Base-by-base conservation (phyloP, 1,140 invertebrate genomes). In the Calliphora vicina region DNA sequence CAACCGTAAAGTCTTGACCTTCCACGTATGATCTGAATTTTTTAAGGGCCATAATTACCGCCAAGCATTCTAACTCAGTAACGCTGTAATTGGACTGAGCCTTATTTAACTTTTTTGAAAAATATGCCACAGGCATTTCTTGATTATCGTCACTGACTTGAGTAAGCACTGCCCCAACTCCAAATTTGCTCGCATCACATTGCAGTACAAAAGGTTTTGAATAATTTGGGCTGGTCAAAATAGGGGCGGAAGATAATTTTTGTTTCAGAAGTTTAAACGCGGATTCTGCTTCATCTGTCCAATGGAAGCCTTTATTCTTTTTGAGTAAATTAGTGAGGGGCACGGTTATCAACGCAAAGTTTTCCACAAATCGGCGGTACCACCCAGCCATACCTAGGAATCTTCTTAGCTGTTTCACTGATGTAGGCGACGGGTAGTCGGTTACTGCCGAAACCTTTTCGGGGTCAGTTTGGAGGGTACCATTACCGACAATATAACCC, bases 321-420 rank as follows among this genome's bases (percentile, higher is more conserved):
- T 23, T 25, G 10, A 17, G 45, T 10, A 80, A 23, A 26, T 80
- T 42, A 2, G 43, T 80, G 15, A 45, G 25, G 17, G 43, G 78
- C 10, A 17, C 26, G 25, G 78, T 57, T 50, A 80, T 26, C n/a
- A n/a, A 23, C n/a, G 78, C 78, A 50, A 50, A 80, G 13, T 80
- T 80, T 23, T 50, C 78, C n/a, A 80, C 10, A 35, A 80, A 80
- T 25, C 42, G n/a, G 12, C 78, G 17, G 13, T 57, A 80, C 45
- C 78, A 80, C 12, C 78, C 78, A 9, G 45, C 78, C 5, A 43
- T 13, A 23, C 78, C 78, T 50, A 80, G 26, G 42, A 80, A 80
- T 57, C 26, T 15, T 10, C 78, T 42, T n/a, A 80, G 20, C 23
- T 80, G 13, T 50, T 35, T 29, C 2, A 80, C 20, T 2, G 42